Percentiles rank a stretch among this genome's conserved stretches.
Conservation (phyloP, 2,888 invertebrate species). For the Syrista parreyssii region DNA sequence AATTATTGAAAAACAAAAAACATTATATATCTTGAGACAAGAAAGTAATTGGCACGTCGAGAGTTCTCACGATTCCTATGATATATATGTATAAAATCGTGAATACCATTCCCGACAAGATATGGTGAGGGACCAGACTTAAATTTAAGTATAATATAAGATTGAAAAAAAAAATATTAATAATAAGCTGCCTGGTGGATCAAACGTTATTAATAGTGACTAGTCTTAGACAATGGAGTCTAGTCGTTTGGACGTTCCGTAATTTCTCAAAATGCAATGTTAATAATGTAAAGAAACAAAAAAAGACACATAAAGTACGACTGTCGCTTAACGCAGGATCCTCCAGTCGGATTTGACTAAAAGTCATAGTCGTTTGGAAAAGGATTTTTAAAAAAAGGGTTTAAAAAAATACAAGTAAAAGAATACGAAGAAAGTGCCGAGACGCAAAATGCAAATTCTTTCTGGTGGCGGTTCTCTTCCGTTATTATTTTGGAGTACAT, state of each 20-base stretch:
- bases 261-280: neutral
- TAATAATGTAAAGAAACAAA: conserved; percentile 5
- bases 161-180: conserved; percentile 14
- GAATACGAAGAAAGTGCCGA: conserved; percentile 14
- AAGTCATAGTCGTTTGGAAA: neutral
- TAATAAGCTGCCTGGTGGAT: conserved; percentile 30
- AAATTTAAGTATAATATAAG: conserved; percentile 45
- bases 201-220: conserved; percentile 29
- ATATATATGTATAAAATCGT: neutral
- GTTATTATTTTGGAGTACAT: conserved; percentile 52
- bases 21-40: neutral
- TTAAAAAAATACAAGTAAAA: conserved; percentile 13
- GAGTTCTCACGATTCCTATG: neutral
- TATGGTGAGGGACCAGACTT: conserved; percentile 44
- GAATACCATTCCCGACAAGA: conserved; percentile 10
- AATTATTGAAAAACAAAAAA: neutral
- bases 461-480: conserved; percentile 61
- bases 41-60: neutral
- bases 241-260: neutral
- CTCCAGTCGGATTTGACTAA: conserved; percentile 1
- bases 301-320: neutral
- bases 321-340: neutral
- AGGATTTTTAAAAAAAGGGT: neutral
- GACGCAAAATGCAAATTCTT: conserved; percentile 39
- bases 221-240: neutral